Percentiles rank a stretch among this genome's conserved stretches.
Evolutionary conservation across 2,888 invertebrate species (phyloP).

Genomic region (Aphodius sticticus): DNA sequence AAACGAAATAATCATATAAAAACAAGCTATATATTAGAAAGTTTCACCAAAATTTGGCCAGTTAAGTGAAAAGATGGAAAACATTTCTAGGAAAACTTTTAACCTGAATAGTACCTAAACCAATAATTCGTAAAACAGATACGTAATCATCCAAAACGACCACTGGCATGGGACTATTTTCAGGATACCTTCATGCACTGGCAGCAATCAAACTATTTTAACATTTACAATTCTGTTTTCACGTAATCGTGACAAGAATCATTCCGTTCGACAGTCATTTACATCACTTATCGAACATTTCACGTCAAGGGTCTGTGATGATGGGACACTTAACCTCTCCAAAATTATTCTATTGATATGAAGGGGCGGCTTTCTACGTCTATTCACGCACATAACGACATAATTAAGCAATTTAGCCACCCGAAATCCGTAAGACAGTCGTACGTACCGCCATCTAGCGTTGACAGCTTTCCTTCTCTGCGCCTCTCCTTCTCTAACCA

Average conservation of each 20-base stretch:
- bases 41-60: no score
- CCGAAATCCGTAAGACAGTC: not conserved
- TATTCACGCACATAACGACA: conserved; percentile 4
- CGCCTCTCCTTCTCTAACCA: not conserved
- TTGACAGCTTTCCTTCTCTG: not conserved
- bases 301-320: not conserved
- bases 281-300: not conserved
- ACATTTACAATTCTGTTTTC: not conserved
- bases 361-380: conserved; percentile 4
- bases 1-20: no score
- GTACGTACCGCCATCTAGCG: not conserved
- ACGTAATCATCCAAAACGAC: no score
- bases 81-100: no score
- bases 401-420: not conserved
- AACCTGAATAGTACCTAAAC: no score
- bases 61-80: no score
- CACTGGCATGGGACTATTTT: no score
- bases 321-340: not conserved
- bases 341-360: not conserved
- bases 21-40: no score
- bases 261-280: not conserved
- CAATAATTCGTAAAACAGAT: no score
- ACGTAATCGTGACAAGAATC: not conserved
- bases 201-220: not conserved
- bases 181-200: no score